Percentiles rank a stretch among this genome's conserved stretches.
Evolutionary conservation across 2,113 vertebrate species (phyloP).

Genomic region (Benitochromis conjunctus): DNA sequence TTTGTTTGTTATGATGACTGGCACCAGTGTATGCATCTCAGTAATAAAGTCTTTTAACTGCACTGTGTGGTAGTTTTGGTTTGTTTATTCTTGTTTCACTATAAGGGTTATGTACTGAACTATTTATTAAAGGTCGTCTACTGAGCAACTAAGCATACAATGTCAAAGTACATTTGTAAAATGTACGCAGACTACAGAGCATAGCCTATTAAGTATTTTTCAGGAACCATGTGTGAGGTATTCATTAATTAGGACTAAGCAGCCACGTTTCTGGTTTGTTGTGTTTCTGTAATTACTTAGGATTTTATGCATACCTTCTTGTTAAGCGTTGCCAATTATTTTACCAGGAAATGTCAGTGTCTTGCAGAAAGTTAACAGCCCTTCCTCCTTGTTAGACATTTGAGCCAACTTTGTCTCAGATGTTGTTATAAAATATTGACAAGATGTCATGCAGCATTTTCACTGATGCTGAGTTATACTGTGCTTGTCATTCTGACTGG

Average conservation of each 20-base stretch:
- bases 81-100: neutral
- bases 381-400: conserved; percentile 23
- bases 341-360: conserved; percentile 12
- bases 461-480: conserved; percentile 3
- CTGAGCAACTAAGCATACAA: neutral
- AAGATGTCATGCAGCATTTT: conserved; percentile 26
- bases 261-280: neutral
- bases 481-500: conserved; percentile 23
- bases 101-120: neutral
- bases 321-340: conserved; percentile 1
- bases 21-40: neutral
- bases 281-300: neutral
- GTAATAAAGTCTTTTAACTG: neutral
- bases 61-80: neutral
- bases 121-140: neutral
- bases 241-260: neutral
- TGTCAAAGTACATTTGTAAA: neutral
- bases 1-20: neutral
- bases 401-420: conserved; percentile 31
- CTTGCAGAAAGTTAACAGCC: conserved; percentile 13
- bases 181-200: neutral
- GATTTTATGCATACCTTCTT: neutral
- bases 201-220: neutral
- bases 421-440: conserved; percentile 46
- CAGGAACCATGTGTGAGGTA: neutral